Conservation (phyloP, 1,140 invertebrate genomes). For the Aphelenchoides fujianensis region DNA sequence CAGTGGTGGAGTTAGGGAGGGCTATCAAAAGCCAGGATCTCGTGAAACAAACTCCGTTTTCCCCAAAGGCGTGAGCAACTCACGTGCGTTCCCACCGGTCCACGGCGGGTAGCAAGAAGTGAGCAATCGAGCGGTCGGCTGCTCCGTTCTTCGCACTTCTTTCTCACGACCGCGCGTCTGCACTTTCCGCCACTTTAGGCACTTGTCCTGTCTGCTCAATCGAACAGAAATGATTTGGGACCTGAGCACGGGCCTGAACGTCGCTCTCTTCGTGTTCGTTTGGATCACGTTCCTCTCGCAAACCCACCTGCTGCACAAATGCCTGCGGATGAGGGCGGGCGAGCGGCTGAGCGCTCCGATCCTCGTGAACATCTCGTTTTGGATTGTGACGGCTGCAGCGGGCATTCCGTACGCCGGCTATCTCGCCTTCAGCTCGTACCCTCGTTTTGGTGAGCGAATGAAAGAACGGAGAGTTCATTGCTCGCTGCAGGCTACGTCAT, state of each 20-base stretch:
- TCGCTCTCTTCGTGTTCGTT: background rate
- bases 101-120: too few species aligned
- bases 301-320: background rate
- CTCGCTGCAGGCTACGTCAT: background rate
- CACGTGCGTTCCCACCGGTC: too few species aligned
- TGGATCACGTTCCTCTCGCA: slow-evolving; percentile 6
- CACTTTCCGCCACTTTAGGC: too few species aligned
- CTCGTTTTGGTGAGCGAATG: background rate
- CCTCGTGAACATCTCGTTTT: background rate
- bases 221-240: background rate
- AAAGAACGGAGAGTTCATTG: too few species aligned
- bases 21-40: too few species aligned
- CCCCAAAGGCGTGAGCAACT: too few species aligned
- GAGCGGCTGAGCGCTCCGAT: background rate
- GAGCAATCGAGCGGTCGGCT: too few species aligned
- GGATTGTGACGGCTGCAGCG: background rate
- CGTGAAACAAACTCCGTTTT: too few species aligned
- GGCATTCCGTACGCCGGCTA: background rate
- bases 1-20: too few species aligned
- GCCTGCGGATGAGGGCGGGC: background rate
- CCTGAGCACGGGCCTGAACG: background rate
- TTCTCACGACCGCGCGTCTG: too few species aligned
- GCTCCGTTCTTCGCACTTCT: too few species aligned
- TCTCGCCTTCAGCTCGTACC: background rate
- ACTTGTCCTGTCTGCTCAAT: too few species aligned